These are phyloP conservation scores for Malacosoma neustria DNA, from an alignment of 2,888 invertebrate species.

Conservation along the genomic window DNA sequence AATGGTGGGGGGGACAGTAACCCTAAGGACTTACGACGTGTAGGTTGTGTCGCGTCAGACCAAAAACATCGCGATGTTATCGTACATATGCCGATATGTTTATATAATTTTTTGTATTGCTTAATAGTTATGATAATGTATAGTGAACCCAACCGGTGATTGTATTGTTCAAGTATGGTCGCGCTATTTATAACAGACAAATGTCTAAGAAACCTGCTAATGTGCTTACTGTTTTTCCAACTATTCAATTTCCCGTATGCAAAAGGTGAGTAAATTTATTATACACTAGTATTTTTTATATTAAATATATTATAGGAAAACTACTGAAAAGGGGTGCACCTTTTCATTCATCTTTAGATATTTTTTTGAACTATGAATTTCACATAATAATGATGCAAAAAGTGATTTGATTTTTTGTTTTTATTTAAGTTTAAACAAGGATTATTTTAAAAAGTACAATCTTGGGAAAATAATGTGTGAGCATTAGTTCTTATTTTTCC, in stretches of 20 bases:
- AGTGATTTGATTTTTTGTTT: no score
- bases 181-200: conserved; percentile 54
- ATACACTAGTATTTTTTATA: no score
- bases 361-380: no score
- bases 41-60: conserved; percentile 49
- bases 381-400: no score
- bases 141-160: conserved; percentile 34
- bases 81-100: conserved; percentile 34
- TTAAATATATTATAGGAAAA: conserved; percentile 4
- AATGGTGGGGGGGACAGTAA: conserved; percentile 61
- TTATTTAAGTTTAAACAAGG: no score
- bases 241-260: conserved; percentile 42
- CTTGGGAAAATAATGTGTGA: no score
- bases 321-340: no score
- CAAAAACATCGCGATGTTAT: conserved; percentile 54
- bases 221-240: conserved; percentile 52
- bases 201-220: conserved; percentile 57
- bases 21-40: conserved; percentile 42
- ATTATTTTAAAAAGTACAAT: no score
- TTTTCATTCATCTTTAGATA: no score
- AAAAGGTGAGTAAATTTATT: conserved; percentile 42
- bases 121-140: conserved; percentile 22
- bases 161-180: conserved; percentile 58
- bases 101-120: conserved; percentile 8
- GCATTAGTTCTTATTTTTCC: no score